phyloP scores from a whole-genome alignment of 2,888 invertebrate species.

The Danaus chrysippus region DNA sequence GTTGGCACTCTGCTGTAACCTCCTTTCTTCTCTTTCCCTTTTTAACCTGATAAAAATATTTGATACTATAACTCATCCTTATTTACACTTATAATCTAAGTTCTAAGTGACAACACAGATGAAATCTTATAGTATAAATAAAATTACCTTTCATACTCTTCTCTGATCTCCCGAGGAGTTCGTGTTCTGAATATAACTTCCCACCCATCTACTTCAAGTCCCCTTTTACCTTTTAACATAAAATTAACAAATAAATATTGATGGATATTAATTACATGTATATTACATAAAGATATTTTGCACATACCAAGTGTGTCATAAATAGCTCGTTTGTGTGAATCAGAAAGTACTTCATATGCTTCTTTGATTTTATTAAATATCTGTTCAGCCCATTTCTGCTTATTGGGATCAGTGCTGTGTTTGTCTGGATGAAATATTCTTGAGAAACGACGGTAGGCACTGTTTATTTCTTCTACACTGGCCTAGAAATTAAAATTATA shows the following conservation, averaged over 20 bases:
- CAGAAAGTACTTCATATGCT: constrained; percentile 96
- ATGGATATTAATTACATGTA: too few species aligned
- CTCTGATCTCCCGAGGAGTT: constrained; percentile 96
- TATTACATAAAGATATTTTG: too few species aligned
- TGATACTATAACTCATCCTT: neutral
- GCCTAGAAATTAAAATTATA: constrained; percentile 81
- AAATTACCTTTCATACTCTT: constrained; percentile 92
- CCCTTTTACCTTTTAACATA: constrained; percentile 85
- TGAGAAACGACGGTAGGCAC: constrained; percentile 94
- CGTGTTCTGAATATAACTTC: constrained; percentile 94
- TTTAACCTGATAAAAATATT: constrained; percentile 72
- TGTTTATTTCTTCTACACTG: constrained; percentile 93
- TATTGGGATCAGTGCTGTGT: constrained; percentile 87
- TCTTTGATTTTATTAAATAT: constrained; percentile 95
- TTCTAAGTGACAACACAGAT: constrained; percentile 2
- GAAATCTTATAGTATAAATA: constrained; percentile 9
- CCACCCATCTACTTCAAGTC: constrained; percentile 97
- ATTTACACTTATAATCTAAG: too few species aligned
- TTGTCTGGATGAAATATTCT: constrained; percentile 98
- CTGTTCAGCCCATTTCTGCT: constrained; percentile 93
- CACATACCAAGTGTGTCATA: constrained; percentile 86
- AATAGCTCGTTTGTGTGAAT: constrained; percentile 95
- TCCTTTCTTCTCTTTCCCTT: constrained; percentile 90
- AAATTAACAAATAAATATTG: neutral
- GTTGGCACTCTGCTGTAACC: constrained; percentile 93